These are phyloP conservation scores for Scaptodrosophila latifasciaeformis DNA, from an alignment of 2,888 invertebrate genomes.

Conservation along the genomic window DNA sequence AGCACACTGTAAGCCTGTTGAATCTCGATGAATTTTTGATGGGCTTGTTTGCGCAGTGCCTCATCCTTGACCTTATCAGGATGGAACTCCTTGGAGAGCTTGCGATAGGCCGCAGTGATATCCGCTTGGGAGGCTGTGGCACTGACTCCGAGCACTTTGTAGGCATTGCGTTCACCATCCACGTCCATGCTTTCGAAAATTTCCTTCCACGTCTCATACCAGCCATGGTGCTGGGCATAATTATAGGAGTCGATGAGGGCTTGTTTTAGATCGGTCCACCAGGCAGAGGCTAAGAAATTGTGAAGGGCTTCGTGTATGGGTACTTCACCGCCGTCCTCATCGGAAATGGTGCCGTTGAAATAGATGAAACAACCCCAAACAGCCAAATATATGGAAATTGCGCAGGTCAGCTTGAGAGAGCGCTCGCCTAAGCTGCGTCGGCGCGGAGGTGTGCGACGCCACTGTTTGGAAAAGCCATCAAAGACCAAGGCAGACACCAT, in stretches of 20 bases:
- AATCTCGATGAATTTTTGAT: conserved; percentile 93
- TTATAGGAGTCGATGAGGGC: conserved; percentile 84
- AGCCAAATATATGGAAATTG: conserved; percentile 81
- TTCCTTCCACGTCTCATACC: conserved; percentile 90
- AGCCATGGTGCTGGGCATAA: conserved; percentile 90
- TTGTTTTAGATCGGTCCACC: conserved; percentile 89
- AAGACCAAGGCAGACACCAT: conserved; percentile 82
- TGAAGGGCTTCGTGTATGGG: conserved; percentile 90
- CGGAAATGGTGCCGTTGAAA: conserved; percentile 90
- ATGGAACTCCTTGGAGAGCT: conserved; percentile 89
- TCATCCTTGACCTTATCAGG: conserved; percentile 92
- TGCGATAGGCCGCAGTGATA: conserved; percentile 88
- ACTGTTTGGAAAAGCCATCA: conserved; percentile 85
- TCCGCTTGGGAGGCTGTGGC: conserved; percentile 89
- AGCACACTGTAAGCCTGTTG: conserved; percentile 94
- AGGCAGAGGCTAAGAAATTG: conserved; percentile 92
- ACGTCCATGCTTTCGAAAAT: conserved; percentile 91
- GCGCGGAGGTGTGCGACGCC: conserved; percentile 81
- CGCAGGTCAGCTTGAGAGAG: conserved; percentile 78
- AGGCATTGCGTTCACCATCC: conserved; percentile 92
- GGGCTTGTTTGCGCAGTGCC: conserved; percentile 81
- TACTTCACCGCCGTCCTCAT: conserved; percentile 89
- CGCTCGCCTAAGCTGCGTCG: conserved; percentile 77
- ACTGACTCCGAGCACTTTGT: conserved; percentile 86
- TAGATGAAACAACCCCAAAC: conserved; percentile 88